These are phyloP conservation scores for Uropsilus gracilis DNA, from an alignment of 2,113 vertebrate species.

Conservation along the genomic window DNA sequence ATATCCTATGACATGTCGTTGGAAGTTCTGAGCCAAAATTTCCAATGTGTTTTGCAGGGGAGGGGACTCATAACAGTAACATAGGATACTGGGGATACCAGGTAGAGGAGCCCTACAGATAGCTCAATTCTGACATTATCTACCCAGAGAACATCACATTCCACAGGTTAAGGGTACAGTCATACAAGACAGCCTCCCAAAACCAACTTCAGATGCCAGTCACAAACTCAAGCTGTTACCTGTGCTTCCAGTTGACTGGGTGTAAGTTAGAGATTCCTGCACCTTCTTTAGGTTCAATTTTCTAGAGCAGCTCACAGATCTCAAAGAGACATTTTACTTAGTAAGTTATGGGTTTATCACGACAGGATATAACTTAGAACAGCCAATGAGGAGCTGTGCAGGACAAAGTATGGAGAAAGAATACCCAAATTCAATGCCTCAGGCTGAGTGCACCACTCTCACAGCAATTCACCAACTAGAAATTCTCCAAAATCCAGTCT, in stretches of 20 bases:
- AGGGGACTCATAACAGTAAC: not conserved
- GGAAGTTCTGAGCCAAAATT: not conserved
- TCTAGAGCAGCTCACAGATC: not conserved
- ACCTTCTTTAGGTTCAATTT: not conserved
- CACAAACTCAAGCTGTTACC: not conserved
- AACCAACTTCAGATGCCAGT: not conserved
- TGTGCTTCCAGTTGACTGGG: not conserved
- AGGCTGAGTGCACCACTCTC: not conserved
- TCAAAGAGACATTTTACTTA: not conserved
- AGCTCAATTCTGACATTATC: not conserved
- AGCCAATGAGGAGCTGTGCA: not conserved
- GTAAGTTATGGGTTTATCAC: not conserved
- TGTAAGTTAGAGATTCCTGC: not conserved
- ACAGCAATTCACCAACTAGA: not conserved
- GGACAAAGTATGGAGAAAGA: too few species aligned
- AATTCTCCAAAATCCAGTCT: not conserved
- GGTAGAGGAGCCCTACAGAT: not conserved
- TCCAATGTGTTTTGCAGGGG: not conserved
- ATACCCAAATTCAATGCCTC: too few species aligned
- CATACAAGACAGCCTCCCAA: not conserved
- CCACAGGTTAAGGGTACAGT: not conserved
- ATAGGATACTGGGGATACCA: not conserved
- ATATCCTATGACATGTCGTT: not conserved
- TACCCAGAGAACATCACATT: not conserved
- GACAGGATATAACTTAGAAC: not conserved